Evolutionary conservation across 2,113 vertebrate species (phyloP).

Genomic region (Pao palembangensis): DNA sequence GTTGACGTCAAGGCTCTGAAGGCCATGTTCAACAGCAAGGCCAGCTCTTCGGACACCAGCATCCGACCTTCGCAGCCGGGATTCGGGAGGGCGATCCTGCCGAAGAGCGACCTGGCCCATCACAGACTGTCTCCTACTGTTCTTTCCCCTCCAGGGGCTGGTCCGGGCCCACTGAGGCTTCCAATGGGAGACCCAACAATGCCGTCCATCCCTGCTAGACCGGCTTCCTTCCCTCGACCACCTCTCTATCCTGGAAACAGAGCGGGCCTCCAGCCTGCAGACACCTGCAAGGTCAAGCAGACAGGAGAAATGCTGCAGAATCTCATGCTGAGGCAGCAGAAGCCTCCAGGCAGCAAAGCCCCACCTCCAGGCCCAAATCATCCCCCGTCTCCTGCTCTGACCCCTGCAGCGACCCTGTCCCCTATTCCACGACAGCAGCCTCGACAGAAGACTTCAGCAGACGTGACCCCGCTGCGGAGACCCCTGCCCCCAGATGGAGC

Average conservation of each 20-base stretch:
- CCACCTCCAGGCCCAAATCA: not conserved
- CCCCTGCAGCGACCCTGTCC: not conserved
- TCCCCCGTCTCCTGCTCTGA: not conserved
- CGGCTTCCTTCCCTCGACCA: slow-evolving; percentile 26
- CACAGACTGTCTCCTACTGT: slow-evolving; percentile 32
- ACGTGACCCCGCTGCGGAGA: slow-evolving; percentile 68
- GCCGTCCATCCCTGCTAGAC: slow-evolving; percentile 4
- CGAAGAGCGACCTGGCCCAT: slow-evolving; percentile 19
- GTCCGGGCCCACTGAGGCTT: slow-evolving; percentile 19
- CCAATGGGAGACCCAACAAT: slow-evolving; percentile 19
- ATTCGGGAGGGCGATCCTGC: slow-evolving; percentile 24
- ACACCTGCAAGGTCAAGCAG: slow-evolving; percentile 43
- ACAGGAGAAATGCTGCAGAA: slow-evolving; percentile 64
- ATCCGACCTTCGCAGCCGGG: slow-evolving; percentile 48
- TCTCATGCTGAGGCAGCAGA: slow-evolving; percentile 59
- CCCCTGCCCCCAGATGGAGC: slow-evolving; percentile 65
- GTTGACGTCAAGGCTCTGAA: slow-evolving; percentile 73
- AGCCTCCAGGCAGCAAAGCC: slow-evolving; percentile 1
- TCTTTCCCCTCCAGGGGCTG: slow-evolving; percentile 8
- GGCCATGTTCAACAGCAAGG: slow-evolving; percentile 61
- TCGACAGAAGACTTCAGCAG: slow-evolving; percentile 27
- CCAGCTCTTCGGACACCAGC: slow-evolving; percentile 37
- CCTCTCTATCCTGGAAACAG: slow-evolving; percentile 24
- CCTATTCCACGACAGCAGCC: slow-evolving; percentile 18
- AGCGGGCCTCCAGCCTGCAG: slow-evolving; percentile 6